Evolutionary conservation across 2,113 vertebrate species (phyloP).

Genomic region (Brienomyrus longianalis): DNA sequence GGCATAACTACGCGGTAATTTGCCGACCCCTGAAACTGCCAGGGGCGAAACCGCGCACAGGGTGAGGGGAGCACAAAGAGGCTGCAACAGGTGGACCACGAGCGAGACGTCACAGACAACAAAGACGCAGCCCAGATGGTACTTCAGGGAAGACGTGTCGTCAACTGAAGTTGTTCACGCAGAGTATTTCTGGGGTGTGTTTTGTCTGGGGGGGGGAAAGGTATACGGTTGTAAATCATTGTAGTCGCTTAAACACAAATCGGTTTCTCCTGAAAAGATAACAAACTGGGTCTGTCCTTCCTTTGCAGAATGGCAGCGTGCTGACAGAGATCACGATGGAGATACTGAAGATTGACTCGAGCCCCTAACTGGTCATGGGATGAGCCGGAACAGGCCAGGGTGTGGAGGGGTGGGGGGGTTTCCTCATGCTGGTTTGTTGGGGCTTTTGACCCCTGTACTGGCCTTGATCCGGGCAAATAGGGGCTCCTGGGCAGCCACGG

Average conservation of each 20-base stretch:
- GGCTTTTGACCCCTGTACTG: conserved; percentile 29
- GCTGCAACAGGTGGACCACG: conserved; percentile 18
- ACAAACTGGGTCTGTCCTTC: background rate
- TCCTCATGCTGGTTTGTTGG: conserved; percentile 21
- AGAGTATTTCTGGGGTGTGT: background rate
- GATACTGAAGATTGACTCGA: background rate
- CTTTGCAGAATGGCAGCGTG: background rate
- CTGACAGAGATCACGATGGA: background rate
- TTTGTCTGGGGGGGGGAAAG: background rate
- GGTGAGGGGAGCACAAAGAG: conserved; percentile 4
- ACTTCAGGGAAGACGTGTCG: background rate
- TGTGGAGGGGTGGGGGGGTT: conserved; percentile 4
- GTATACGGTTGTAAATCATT: background rate
- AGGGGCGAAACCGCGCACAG: background rate
- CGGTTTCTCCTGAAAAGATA: background rate
- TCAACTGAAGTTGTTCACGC: background rate
- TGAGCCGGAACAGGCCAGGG: conserved; percentile 14
- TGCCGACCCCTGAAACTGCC: background rate
- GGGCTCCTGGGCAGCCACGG: conserved; percentile 52
- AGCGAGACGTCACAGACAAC: conserved; percentile 7
- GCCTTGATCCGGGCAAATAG: conserved; percentile 31
- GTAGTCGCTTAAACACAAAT: background rate
- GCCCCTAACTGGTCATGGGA: background rate
- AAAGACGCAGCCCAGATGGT: background rate
- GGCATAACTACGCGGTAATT: conserved; percentile 4